Evolutionary conservation across 2,888 invertebrate genomes (phyloP).

Genomic region (Plebejus anna): DNA sequence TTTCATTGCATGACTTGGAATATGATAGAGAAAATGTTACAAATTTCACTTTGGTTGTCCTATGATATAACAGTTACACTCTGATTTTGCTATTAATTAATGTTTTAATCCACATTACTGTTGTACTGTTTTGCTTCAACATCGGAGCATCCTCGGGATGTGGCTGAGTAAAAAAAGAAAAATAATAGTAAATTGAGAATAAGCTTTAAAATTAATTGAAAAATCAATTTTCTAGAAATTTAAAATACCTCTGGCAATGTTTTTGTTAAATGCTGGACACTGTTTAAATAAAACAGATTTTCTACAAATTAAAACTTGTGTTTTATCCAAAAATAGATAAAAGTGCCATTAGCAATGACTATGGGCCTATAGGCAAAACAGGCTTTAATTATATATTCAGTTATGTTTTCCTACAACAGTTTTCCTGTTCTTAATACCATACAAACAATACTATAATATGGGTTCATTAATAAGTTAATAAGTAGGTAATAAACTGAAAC

Average conservation of each 20-base stretch:
- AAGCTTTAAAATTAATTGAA: too few relatives aligned
- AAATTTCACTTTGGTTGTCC: background rate
- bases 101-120: too few relatives aligned
- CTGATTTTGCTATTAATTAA: too few relatives aligned
- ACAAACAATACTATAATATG: background rate
- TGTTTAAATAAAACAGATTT: too few relatives aligned
- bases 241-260: too few relatives aligned
- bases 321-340: background rate
- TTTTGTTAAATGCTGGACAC: background rate
- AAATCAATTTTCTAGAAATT: too few relatives aligned
- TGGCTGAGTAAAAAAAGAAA: too few relatives aligned
- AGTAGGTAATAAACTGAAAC: background rate
- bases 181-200: too few relatives aligned
- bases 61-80: background rate
- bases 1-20: conserved; percentile 11
- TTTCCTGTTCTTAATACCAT: conserved; percentile 3
- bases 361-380: background rate
- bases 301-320: too few relatives aligned
- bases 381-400: too few relatives aligned
- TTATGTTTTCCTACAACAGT: background rate
- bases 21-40: conserved; percentile 15
- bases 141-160: too few relatives aligned
- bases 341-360: background rate
- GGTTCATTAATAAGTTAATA: background rate
- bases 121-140: too few relatives aligned